Conservation (phyloP, 2,888 invertebrate species). For the Lithosia quadra region DNA sequence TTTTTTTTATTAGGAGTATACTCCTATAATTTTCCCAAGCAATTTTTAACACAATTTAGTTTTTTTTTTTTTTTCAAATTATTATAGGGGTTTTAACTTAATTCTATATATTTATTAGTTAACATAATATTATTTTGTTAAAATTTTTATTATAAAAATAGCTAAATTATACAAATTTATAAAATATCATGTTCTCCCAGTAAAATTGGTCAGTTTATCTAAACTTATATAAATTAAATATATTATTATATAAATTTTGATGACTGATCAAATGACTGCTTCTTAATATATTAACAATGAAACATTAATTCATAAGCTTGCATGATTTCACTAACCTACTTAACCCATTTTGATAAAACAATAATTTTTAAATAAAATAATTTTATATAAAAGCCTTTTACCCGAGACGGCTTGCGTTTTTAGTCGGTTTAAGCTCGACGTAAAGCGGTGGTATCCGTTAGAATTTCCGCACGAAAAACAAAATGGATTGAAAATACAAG, state of each 20-base stretch:
- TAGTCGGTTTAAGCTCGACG: too few species aligned
- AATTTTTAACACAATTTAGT: not conserved
- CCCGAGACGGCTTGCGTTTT: too few species aligned
- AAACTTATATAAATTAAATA: conserved; percentile 14
- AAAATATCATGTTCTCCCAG: conserved; percentile 20
- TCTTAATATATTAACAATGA: conserved; percentile 15
- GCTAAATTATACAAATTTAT: not conserved
- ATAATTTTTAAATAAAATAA: not conserved
- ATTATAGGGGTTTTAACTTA: not conserved
- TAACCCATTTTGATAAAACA: not conserved
- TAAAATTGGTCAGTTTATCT: conserved; percentile 16
- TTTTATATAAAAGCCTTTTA: not conserved
- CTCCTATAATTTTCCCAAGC: too few species aligned
- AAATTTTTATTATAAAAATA: not conserved
- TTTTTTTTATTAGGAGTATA: too few species aligned
- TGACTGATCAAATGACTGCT: conserved; percentile 25
- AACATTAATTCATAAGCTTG: conserved; percentile 9
- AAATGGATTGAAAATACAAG: too few species aligned
- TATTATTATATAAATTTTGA: conserved; percentile 32
- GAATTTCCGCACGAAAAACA: too few species aligned
- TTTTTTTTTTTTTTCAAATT: not conserved
- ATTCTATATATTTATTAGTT: not conserved
- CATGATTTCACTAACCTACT: conserved; percentile 15
- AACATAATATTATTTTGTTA: not conserved
- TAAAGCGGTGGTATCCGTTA: too few species aligned